Evolutionary conservation across 2,888 invertebrate genomes (phyloP), one percentile per base, ranked within the genome.

Genomic region (Portevinia maculata): DNA sequence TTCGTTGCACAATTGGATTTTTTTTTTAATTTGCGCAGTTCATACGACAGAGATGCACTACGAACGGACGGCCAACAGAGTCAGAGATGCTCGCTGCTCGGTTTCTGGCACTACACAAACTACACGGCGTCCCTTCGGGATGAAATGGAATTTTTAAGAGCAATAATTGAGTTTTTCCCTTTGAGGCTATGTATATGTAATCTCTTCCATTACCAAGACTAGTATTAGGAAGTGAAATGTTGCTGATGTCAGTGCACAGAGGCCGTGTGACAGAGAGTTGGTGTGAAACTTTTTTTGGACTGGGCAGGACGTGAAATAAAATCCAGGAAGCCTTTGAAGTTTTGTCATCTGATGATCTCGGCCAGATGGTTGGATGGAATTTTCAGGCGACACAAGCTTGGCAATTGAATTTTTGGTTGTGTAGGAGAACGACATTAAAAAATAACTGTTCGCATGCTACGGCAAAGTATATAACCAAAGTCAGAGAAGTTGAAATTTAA

Each of bases 101-200:
- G n/a, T n/a, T 41, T 41, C 17, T 19, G 13, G 60, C 50, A 48
- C 4, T 19, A 28, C 37, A 15, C 9, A 46, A 11, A 46, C 19
- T 55, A 1, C 34, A 60, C 48, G n/a, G 13, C 44, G 44, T 70
- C 70, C 71, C 62, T 57, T 3, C 19, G 37, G 70, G 78, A 57
- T 62, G 71, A 78, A 83, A 78, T 83, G 83, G 83, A 83, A 83
- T 83, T 83, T 83, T 83, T 83, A 78, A 83, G 48, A 78, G 78
- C 71, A 71, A 73, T 83, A 83, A 73, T 83, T 83, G 78, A 78
- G 83, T 83, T 83, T 83, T 73, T 83, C 71, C 73, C 83, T 78
- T 83, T 83, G 71, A 78, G 73, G 71, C 71, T 71, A 46, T 79
- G 48, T 76, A 48, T 76, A 41, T 81, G 81, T 81, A 75, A 76